These are phyloP conservation scores for Patella vulgata DNA, from an alignment of 1,140 invertebrate species.

Conservation along the genomic window DNA sequence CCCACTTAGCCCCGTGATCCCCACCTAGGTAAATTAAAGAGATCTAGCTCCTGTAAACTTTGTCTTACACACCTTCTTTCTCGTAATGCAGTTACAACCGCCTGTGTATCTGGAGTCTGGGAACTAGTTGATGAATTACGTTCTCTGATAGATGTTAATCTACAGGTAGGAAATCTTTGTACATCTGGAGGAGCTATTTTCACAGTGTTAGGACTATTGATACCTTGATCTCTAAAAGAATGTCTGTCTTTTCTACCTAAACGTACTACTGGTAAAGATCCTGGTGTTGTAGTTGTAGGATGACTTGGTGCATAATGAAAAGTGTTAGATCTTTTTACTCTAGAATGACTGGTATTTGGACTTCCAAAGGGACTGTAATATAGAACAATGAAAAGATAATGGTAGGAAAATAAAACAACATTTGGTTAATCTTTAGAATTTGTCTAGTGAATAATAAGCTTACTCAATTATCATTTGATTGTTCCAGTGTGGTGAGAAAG, in stretches of 20 bases:
- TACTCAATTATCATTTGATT: background rate
- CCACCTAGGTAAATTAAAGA: no score
- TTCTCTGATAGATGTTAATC: background rate
- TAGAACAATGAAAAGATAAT: background rate
- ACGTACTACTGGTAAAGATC: constrained; percentile 22
- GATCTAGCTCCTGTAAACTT: no score
- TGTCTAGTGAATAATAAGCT: background rate
- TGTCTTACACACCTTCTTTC: constrained; percentile 21
- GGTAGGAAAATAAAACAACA: background rate
- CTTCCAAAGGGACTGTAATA: constrained; percentile 5
- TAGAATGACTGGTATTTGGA: constrained; percentile 1
- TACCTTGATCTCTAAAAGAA: constrained; percentile 15
- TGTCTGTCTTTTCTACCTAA: constrained; percentile 14
- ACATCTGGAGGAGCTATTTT: constrained; percentile 29
- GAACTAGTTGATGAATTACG: background rate
- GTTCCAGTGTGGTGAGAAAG: no score
- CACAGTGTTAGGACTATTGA: constrained; percentile 26
- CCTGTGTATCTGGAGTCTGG: constrained; percentile 17
- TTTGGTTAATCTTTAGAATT: background rate
- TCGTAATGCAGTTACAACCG: constrained; percentile 21
- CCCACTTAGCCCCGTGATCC: no score
- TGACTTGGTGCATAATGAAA: constrained; percentile 21
- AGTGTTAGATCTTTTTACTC: constrained; percentile 9
- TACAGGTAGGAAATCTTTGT: background rate
- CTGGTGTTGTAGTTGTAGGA: constrained; percentile 19